These are phyloP conservation scores for Drosophila lini DNA, from an alignment of 1,140 invertebrate genomes.

Conservation along the genomic window DNA sequence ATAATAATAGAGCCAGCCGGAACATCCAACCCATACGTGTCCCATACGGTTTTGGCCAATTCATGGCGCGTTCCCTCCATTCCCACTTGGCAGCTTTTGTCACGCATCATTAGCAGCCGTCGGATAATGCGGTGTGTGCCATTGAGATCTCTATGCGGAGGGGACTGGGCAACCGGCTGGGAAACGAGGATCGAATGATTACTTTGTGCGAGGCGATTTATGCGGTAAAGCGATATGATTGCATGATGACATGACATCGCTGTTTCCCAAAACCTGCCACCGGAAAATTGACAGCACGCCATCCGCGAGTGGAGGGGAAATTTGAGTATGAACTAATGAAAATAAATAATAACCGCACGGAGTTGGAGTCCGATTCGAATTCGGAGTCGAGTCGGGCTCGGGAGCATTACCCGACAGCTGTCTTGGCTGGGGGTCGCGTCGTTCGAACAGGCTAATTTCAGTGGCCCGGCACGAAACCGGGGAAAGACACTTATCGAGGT, in stretches of 20 bases:
- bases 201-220: slow-evolving; percentile 56
- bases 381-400: slow-evolving; percentile 11
- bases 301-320: slow-evolving; percentile 39
- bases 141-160: slow-evolving; percentile 15
- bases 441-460: slow-evolving; percentile 60
- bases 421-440: slow-evolving; percentile 56
- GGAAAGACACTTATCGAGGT: slow-evolving; percentile 37
- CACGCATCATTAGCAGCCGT: slow-evolving; percentile 65
- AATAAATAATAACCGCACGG: slow-evolving; percentile 50
- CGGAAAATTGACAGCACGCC: slow-evolving; percentile 78
- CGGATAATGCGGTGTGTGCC: slow-evolving; percentile 20
- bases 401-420: slow-evolving; percentile 36
- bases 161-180: neutral
- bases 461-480: slow-evolving; percentile 58
- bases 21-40: slow-evolving; percentile 46
- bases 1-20: slow-evolving; percentile 22
- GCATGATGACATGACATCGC: slow-evolving; percentile 76
- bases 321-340: slow-evolving; percentile 61
- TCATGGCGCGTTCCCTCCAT: slow-evolving; percentile 34
- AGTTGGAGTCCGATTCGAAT: slow-evolving; percentile 15
- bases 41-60: slow-evolving; percentile 59
- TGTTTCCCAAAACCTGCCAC: slow-evolving; percentile 54
- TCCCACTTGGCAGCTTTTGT: slow-evolving; percentile 41
- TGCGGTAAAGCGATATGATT: slow-evolving; percentile 79
- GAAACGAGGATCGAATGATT: slow-evolving; percentile 53